These are phyloP conservation scores for Hyperoodon ampullatus DNA, from an alignment of 2,113 vertebrate species.

Conservation along the genomic window DNA sequence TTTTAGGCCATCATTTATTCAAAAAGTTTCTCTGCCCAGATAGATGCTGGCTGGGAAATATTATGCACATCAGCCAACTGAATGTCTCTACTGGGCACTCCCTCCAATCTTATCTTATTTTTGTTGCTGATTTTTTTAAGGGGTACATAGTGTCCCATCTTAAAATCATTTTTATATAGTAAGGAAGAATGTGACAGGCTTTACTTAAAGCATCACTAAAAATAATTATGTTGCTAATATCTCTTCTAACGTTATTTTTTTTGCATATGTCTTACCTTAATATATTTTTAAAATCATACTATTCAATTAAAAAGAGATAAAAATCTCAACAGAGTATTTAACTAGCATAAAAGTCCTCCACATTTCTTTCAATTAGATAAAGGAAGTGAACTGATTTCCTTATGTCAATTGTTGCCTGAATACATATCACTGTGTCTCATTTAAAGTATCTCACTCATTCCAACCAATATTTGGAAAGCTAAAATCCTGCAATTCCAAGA, in stretches of 20 bases:
- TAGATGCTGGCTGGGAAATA: no score
- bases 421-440: neutral
- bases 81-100: neutral
- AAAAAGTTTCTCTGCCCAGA: neutral
- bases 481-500: neutral
- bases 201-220: neutral
- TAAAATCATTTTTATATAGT: neutral
- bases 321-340: neutral
- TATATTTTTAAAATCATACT: slow-evolving; percentile 8
- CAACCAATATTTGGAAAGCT: neutral
- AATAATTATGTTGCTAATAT: neutral
- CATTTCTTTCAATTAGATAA: slow-evolving; percentile 17
- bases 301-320: neutral
- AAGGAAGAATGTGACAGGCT: neutral
- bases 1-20: neutral
- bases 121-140: neutral
- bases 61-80: neutral
- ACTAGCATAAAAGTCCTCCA: neutral
- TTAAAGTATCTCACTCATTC: neutral
- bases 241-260: neutral
- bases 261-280: neutral
- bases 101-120: neutral
- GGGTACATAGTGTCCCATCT: neutral
- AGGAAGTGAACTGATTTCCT: neutral
- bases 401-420: neutral